These are phyloP conservation scores for Chaetodon auriga DNA, from an alignment of 2,113 vertebrate species.

Conservation along the genomic window DNA sequence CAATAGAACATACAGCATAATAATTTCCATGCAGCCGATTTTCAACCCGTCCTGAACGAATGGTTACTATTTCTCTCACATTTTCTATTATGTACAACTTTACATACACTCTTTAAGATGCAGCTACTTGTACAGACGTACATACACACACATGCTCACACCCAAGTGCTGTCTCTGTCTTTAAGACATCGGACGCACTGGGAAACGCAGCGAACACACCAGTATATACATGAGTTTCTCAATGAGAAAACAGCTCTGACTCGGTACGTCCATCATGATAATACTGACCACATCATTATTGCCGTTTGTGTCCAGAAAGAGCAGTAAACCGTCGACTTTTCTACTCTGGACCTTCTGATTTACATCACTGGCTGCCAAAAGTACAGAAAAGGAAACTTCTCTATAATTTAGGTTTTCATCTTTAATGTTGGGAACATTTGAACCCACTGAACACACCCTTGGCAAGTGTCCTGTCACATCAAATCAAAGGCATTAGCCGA, in stretches of 20 bases:
- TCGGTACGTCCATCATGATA: constrained; percentile 15
- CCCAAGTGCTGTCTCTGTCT: constrained; percentile 36
- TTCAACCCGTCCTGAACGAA: constrained; percentile 34
- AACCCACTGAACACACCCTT: constrained; percentile 32
- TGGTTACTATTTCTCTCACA: neutral
- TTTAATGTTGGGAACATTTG: constrained; percentile 27
- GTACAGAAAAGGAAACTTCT: constrained; percentile 21
- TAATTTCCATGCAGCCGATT: constrained; percentile 63
- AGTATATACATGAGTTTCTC: constrained; percentile 47
- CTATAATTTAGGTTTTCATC: constrained; percentile 18
- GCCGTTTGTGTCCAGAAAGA: constrained; percentile 45
- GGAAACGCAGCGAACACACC: constrained; percentile 55
- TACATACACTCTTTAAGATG: constrained; percentile 49
- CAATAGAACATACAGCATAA: constrained; percentile 37
- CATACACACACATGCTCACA: constrained; percentile 64
- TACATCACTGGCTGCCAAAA: constrained; percentile 13
- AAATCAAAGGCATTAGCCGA: constrained; percentile 49
- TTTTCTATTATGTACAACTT: constrained; percentile 57
- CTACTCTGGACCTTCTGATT: neutral
- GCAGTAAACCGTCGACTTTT: constrained; percentile 2
- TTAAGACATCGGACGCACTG: constrained; percentile 37
- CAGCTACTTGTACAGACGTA: constrained; percentile 36
- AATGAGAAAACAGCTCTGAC: constrained; percentile 39
- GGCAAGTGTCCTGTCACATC: constrained; percentile 36
- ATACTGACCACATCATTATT: constrained; percentile 54